phyloP scores from a whole-genome alignment of 2,888 invertebrate genomes.

The Hemistola chrysoprasaria region DNA sequence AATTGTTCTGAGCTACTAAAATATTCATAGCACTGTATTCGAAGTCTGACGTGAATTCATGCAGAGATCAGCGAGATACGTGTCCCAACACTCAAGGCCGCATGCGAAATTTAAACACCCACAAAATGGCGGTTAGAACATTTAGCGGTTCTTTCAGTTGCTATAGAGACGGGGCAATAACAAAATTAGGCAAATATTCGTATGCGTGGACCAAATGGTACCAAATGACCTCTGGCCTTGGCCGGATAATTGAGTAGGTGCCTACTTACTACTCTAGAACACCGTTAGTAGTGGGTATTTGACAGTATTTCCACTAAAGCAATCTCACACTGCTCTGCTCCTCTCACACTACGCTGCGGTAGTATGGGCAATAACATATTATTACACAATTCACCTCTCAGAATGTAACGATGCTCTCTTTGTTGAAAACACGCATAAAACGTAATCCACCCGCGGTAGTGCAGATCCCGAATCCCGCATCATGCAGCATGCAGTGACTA shows the following conservation, averaged over 20 bases:
- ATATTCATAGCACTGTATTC: conserved; percentile 27
- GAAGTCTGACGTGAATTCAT: no score
- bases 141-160: conserved; percentile 40
- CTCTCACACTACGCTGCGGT: no score
- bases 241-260: conserved; percentile 15
- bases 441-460: no score
- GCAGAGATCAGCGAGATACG: conserved; percentile 5
- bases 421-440: no score
- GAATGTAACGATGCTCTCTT: no score
- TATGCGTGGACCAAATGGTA: conserved; percentile 20
- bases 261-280: no score
- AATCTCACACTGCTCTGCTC: no score
- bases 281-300: no score
- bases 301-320: background rate
- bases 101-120: conserved; percentile 26
- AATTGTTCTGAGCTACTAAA: conserved; percentile 26
- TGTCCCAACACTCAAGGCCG: conserved; percentile 13
- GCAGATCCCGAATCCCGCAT: no score
- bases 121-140: conserved; percentile 7
- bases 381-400: no score
- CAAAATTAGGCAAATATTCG: conserved; percentile 65
- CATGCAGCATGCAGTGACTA: no score
- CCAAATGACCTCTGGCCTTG: conserved; percentile 25
- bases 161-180: conserved; percentile 59
- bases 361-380: no score